Evolutionary conservation across 2,888 invertebrate species (phyloP), one percentile per base, ranked within the genome.

Genomic region (Cryptus armator): DNA sequence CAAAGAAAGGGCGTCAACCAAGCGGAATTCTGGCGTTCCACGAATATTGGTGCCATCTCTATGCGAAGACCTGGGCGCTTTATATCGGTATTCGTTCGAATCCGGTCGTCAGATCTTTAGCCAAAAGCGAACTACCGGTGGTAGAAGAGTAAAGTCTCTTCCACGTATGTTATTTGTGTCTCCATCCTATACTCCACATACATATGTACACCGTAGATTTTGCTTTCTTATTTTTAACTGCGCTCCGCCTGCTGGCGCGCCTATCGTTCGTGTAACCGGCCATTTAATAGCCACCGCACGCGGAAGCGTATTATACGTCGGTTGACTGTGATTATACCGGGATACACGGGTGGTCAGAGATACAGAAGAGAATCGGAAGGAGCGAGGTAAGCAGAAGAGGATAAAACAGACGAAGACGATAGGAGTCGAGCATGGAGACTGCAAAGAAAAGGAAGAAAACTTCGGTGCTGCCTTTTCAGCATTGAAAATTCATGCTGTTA

Each of bases 221-320:
- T 71, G 64, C 24, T 29, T 62, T 74, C 68, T 70, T 66, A 53
- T 67, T 19, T 43, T 71, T 32, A 37, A 51, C 16, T 24, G 29
- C 37, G 64, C 19, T n/a, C 19, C 44, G 68, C 81, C 37, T 78
- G 62, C 84, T 46, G 88, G 87, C 88, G 88, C 90, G 89, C 89
- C 89, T 90, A 88, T 89, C 88, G 87, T 46, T 79, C 90, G 72
- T 90, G 90, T 90, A 91, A 88, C 90, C 89, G 81, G 89, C 90
- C 91, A 88, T 90, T 90, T 90, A 90, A 91, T 90, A 90, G 90
- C 90, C 87, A 90, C 90, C 81, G 87, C 88, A 90, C 88, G 89
- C 91, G 91, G 89, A 91, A 91, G 90, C 85, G 86, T 88, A 87
- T 89, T 88, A 89, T 90, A 88, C 72, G 43, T 59, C 44, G 67